Percentiles rank a stretch among this genome's conserved stretches.
phyloP scores from a whole-genome alignment of 1,140 invertebrate genomes.

The Anoplolepis gracilipes region DNA sequence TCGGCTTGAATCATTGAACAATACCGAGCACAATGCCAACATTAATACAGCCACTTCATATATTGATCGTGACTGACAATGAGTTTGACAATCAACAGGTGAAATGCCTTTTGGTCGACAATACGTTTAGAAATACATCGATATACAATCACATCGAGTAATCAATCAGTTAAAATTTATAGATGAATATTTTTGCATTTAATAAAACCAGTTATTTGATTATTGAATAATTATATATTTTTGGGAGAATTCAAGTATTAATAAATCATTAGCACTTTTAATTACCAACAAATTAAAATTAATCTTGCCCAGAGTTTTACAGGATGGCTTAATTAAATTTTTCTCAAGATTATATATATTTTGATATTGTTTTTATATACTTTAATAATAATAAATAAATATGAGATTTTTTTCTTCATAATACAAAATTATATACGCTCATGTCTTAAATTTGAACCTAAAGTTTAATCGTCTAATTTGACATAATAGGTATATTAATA shows the following conservation, averaged over 20 bases:
- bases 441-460: not conserved
- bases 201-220: not conserved
- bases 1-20: not conserved
- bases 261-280: not conserved
- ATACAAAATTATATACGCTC: not conserved
- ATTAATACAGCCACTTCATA: conserved; percentile 61
- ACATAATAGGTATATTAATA: not conserved
- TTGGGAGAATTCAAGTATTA: not conserved
- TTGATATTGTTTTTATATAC: not conserved
- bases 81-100: conserved; percentile 65
- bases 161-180: not conserved
- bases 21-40: not conserved
- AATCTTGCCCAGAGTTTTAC: not conserved
- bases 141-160: not conserved
- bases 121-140: conserved; percentile 56
- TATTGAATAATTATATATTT: not conserved
- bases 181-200: not conserved
- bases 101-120: conserved; percentile 53
- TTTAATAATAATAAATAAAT: not conserved
- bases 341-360: not conserved
- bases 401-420: not conserved
- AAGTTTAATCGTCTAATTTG: not conserved
- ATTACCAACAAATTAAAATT: not conserved
- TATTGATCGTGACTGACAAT: conserved; percentile 31
- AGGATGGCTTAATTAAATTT: not conserved